Evolutionary conservation across 2,797 vertebrate species (phyloP), one percentile per base, ranked within the genome.

Genomic region (Poeciliopsis paucimaculata): DNA sequence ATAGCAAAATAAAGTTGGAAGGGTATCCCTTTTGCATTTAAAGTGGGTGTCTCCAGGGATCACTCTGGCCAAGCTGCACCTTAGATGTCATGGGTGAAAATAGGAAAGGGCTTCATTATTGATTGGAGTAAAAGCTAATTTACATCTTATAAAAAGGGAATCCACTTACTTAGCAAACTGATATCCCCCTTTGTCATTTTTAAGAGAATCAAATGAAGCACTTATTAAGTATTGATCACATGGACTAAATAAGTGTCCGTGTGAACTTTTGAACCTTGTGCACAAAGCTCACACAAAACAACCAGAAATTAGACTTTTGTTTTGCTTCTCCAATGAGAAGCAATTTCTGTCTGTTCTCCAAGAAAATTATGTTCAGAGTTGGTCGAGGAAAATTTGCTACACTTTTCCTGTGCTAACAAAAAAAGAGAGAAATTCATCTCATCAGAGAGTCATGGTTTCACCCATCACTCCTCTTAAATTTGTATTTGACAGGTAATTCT

Each of bases 171-270:
- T 75, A 78, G 46, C 51, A 83, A 76, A 62, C 73, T 34, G 7
- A 87, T 80, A 81, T 26, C 77, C 49, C 75, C 31, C n/a, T 66
- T 62, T 51, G 68, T 85, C 73, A 80, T 76, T 82, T 81, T 75
- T 72, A 79, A 76, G 51, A 55, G 49, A 79, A 66, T 68, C 47
- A 79, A 75, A 86, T 76, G 82, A 72, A 85, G 75, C 77, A 72
- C 80, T 88, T 78, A 89, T 83, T 86, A 84, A 87, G 51, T 88
- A 90, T 86, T 84, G 88, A 91, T 87, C 76, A 53, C 46, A n/a
- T 49, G 60, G 72, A 74, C 73, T 57, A 55, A 64, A 70, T 64
- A 87, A 77, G 64, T 41, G 10, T 34, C 36, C 2, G 1, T 43
- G 23, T 53, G 62, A 55, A 75, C 47, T 15, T 28, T 13, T n/a